Base-by-base conservation (phyloP, 2,113 vertebrate genomes). In the Falco punctatus region DNA sequence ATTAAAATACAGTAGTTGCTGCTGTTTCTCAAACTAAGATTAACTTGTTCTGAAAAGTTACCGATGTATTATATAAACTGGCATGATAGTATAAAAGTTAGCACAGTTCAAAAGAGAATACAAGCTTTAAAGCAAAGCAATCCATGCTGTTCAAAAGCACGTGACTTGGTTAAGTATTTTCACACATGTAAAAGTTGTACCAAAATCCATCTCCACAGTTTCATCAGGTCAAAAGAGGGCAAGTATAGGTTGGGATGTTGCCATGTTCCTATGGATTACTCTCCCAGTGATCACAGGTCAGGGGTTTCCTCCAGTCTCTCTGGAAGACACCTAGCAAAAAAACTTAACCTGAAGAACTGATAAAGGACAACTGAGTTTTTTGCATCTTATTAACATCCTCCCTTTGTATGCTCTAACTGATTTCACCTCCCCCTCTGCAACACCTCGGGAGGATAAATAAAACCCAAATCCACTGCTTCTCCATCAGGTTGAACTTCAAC, bases 21-120 rank as follows among this genome's bases (percentile, higher is more conserved):
- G 74, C 90, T 93, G 93, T 73, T 96, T 77, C 85, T 72, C 55
- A 82, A 94, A 86, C 77, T 90, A 93, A 94, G 92, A 95, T 94
- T 54, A 92, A 87, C 42, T 92, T 74, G 19, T 62, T 92, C 54
- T 78, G 90, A 78, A 73, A 88, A 95, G 59, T 83, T 90, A 83
- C 58, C 10, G 1, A 33, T 77, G 17, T 58, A 77, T 93, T 88
- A 59, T 64, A 71, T 71, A 90, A 94, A 77, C 51, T 33, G 46
- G 74, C 38, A 83, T 15, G 46, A 23, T 66, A 65, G 58, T 86
- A 64, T 40, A 86, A 90, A 95, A 90, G 44, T 30, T 85, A 95
- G 44, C 49, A 93, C 32, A 70, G 81, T 46, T 75, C 65, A 72
- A 61, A 91, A 62, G 10, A 61, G 42, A 92, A 79, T 15, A 16